A percentile compares a stretch with the other conserved stretches of the same genome.
phyloP scores from a whole-genome alignment of 2,113 vertebrate species.

The Elaphurus davidianus region DNA sequence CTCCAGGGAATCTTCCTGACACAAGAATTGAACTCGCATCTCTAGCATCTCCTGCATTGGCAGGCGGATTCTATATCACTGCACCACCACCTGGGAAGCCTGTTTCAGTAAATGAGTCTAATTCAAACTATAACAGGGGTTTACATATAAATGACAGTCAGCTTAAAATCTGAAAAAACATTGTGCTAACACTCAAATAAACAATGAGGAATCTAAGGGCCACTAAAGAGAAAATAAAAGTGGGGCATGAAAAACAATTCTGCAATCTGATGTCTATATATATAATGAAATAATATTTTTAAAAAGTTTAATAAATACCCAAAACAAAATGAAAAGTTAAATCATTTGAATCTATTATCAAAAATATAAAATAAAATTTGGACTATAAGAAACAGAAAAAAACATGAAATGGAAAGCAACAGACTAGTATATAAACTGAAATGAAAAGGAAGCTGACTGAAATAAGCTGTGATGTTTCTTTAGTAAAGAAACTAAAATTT shows the following conservation, averaged over 20 bases:
- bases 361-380: background rate
- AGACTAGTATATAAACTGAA: background rate
- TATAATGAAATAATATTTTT: background rate
- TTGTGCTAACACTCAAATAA: background rate
- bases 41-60: background rate
- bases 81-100: background rate
- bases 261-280: background rate
- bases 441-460: background rate
- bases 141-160: background rate
- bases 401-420: background rate
- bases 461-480: background rate
- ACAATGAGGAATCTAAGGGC: background rate
- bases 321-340: background rate
- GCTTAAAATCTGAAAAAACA: background rate
- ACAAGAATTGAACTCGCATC: fast-evolving
- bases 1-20: background rate
- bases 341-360: background rate
- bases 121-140: background rate
- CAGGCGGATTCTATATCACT: background rate
- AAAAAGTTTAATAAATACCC: background rate
- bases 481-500: background rate
- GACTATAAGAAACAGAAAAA: background rate
- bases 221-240: background rate
- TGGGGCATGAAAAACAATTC: background rate
- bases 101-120: background rate